Evolutionary conservation across 2,797 vertebrate genomes (phyloP), one percentile per base, ranked within the genome.

Genomic region (Manis pentadactyla): DNA sequence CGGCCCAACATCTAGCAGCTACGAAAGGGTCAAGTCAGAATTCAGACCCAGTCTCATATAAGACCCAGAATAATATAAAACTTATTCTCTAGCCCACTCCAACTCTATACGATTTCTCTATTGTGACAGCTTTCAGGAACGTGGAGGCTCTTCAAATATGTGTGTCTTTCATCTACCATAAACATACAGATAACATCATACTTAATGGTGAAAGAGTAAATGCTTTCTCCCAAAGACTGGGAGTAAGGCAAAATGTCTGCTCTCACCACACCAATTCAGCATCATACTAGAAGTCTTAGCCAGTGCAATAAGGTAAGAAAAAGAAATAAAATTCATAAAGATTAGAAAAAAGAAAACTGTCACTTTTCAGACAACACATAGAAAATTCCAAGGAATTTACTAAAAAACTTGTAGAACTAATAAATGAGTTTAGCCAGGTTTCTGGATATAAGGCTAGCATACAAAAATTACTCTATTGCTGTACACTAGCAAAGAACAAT

Each of bases 271-370:
- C 46, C 46, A 31, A 46, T 49, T 55, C 5, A n/a, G 63, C 34
- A 61, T n/a, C 55, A 31, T 7, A 78, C 15, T 64, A 61, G 7
- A 82, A 83, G 37, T 27, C 55, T 49, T 19, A 42, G 49, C 39
- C 91, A 82, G 18, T 77, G 49, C n/a, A 87, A 63, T 64, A 77
- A 63, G 55, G 49, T 10, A 78, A 95, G 51, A 84, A 94, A 90
- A 84, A 51, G n/a, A 59, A 87, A 49, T 27, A 37, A 23, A 71
- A 25, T 37, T 18, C 34, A 55, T 23, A 42, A 11, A 53, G 61
- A 82, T 51, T 25, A 11, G 51, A 51, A 51, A 13, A 84, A 84
- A 17, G 39, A 49, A 69, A 86, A 77, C 13, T 25, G 17, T 42
- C 34, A 63, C 42, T 87, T 11, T 34, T 85, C 46, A 92, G 66